Percentiles rank a stretch among this genome's conserved stretches.
Evolutionary conservation across 2,888 invertebrate genomes (phyloP).

Genomic region (Caenorhabditis wallacei): DNA sequence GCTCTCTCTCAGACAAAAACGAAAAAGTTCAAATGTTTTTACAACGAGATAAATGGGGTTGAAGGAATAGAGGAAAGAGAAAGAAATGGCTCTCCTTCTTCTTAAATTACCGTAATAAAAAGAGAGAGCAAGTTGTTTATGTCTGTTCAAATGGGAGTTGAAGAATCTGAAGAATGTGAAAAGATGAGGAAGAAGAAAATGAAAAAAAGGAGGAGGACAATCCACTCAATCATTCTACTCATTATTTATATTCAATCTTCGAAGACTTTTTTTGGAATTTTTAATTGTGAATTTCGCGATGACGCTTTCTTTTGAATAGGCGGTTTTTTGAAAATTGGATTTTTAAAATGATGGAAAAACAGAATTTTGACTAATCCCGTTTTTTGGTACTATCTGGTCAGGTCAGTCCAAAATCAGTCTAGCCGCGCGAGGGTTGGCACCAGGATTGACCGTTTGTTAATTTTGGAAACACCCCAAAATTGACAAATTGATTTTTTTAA

Average conservation of each 20-base stretch:
- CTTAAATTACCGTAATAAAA: conserved; percentile 45
- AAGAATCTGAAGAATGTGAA: conserved; percentile 19
- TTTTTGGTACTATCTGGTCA: no score
- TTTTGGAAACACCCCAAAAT: no score
- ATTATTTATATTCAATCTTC: conserved; percentile 11
- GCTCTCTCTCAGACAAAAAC: conserved; percentile 17
- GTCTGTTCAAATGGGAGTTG: not conserved
- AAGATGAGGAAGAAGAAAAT: conserved; percentile 6
- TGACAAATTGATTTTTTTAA: no score
- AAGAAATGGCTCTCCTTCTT: not conserved
- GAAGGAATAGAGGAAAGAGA: not conserved
- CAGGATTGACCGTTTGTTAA: no score
- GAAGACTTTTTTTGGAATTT: not conserved
- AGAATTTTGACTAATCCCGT: no score
- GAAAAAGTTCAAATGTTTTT: conserved; percentile 55
- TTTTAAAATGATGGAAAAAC: no score
- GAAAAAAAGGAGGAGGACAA: not conserved
- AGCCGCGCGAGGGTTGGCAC: no score
- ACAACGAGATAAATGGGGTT: conserved; percentile 33
- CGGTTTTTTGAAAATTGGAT: no score
- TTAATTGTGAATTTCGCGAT: not conserved
- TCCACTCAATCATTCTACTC: conserved; percentile 19
- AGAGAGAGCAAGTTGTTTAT: conserved; percentile 3
- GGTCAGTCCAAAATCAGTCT: no score
- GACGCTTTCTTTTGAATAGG: no score